These are phyloP conservation scores for Callorhinus ursinus DNA, from an alignment of 2,113 vertebrate species.

Conservation along the genomic window DNA sequence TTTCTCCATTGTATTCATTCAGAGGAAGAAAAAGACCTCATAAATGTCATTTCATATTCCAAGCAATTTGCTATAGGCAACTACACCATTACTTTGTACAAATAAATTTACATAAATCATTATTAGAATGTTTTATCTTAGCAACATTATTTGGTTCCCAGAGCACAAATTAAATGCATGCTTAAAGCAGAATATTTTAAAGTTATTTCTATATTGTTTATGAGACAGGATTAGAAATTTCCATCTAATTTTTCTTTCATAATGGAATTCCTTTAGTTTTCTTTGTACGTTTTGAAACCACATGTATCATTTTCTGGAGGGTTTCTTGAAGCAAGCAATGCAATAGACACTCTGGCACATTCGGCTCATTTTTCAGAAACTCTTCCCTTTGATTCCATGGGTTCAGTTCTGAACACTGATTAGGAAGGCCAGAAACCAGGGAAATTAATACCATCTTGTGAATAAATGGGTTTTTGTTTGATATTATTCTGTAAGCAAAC, in stretches of 20 bases:
- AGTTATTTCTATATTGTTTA: slow-evolving; percentile 83
- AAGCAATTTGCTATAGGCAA: slow-evolving; percentile 85
- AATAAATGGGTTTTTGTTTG: slow-evolving; percentile 60
- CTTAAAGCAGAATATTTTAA: slow-evolving; percentile 86
- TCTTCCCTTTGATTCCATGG: slow-evolving; percentile 67
- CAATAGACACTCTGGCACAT: slow-evolving; percentile 52
- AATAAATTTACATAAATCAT: slow-evolving; percentile 88
- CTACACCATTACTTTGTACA: slow-evolving; percentile 84
- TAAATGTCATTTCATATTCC: slow-evolving; percentile 83
- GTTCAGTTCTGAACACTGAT: slow-evolving; percentile 71
- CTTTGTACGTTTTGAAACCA: slow-evolving; percentile 71
- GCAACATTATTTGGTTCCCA: slow-evolving; percentile 85
- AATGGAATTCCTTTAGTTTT: slow-evolving; percentile 79
- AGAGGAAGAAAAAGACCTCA: neutral
- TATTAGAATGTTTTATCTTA: slow-evolving; percentile 85
- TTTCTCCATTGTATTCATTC: slow-evolving; percentile 75
- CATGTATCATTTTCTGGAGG: slow-evolving; percentile 63
- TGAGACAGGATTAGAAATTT: slow-evolving; percentile 80
- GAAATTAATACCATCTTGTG: slow-evolving; percentile 23
- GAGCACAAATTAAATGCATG: slow-evolving; percentile 86
- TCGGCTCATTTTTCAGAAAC: slow-evolving; percentile 74
- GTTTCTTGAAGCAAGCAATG: slow-evolving; percentile 74
- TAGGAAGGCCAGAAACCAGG: slow-evolving; percentile 69
- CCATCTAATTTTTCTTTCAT: slow-evolving; percentile 79
- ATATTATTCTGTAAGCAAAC: slow-evolving; percentile 74